Evolutionary conservation across 1,140 invertebrate species (phyloP).

Genomic region (Dinothrombium tinctorium): DNA sequence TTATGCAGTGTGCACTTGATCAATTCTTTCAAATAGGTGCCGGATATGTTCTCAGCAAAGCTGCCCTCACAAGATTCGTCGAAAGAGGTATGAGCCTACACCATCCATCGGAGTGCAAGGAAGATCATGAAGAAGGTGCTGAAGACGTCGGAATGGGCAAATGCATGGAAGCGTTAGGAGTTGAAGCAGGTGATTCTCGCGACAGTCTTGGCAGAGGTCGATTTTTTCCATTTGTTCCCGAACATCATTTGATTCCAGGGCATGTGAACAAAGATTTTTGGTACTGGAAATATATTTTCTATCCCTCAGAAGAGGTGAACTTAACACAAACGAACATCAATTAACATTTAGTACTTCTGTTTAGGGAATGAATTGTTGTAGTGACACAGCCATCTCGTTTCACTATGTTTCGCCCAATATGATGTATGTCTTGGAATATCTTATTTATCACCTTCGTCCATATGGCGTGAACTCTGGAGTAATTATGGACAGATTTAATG

Average conservation of each 20-base stretch:
- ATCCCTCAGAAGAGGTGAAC: conserved; percentile 53
- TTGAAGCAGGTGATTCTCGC: conserved; percentile 15
- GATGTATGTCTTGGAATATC: conserved; percentile 88
- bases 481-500: too few relatives aligned
- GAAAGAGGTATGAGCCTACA: conserved; percentile 21
- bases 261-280: conserved; percentile 57
- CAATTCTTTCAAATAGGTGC: conserved; percentile 17
- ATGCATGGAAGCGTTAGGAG: conserved; percentile 16
- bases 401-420: conserved; percentile 77
- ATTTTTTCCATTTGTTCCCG: conserved; percentile 23
- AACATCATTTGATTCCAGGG: conserved; percentile 67
- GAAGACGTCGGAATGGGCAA: conserved; percentile 87
- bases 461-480: conserved; percentile 13
- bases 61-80: conserved; percentile 46
- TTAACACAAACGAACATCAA: neutral
- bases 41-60: conserved; percentile 63
- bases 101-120: conserved; percentile 9
- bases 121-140: conserved; percentile 37
- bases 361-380: conserved; percentile 77
- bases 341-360: conserved; percentile 11
- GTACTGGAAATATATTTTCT: conserved; percentile 89
- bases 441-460: conserved; percentile 84
- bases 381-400: conserved; percentile 83
- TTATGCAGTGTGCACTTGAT: neutral
- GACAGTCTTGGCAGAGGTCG: conserved; percentile 14